Conservation (phyloP, 2,797 vertebrate species). For the Diglossa cyanea region DNA sequence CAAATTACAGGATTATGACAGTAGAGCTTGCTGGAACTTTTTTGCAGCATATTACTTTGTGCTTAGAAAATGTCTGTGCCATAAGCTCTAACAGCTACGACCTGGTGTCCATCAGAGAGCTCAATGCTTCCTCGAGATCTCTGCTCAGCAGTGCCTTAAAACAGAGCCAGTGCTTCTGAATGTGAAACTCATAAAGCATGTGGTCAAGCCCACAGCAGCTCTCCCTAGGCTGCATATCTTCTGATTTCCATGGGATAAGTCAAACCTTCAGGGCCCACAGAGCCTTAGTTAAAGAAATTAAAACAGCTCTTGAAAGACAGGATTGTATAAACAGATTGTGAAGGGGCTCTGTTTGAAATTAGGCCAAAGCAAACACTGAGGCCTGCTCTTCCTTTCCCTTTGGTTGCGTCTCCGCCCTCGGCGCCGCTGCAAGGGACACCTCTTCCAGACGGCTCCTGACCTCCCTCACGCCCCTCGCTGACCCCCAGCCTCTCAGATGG, state of each 20-base stretch:
- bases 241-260: conserved; percentile 46
- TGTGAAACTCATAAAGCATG: neutral
- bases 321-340: conserved; percentile 51
- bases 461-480: neutral
- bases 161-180: neutral
- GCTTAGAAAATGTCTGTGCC: neutral
- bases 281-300: conserved; percentile 60
- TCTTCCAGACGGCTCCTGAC: neutral
- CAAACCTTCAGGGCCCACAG: conserved; percentile 23
- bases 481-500: conserved; percentile 51
- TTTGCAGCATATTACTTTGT: neutral
- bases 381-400: conserved; percentile 27
- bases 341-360: conserved; percentile 54
- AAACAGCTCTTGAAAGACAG: conserved; percentile 64
- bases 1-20: neutral
- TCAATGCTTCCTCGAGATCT: neutral
- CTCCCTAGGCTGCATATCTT: conserved; percentile 15
- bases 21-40: neutral
- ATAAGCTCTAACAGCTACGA: neutral
- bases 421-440: neutral
- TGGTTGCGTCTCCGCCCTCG: neutral
- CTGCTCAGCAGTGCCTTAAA: neutral
- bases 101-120: neutral
- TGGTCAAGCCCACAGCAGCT: neutral
- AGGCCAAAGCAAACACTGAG: conserved; percentile 47